A percentile compares a stretch with the other conserved stretches of the same genome.
Conservation (phyloP, 1,140 invertebrate genomes). For the Drosophila baimaii region DNA sequence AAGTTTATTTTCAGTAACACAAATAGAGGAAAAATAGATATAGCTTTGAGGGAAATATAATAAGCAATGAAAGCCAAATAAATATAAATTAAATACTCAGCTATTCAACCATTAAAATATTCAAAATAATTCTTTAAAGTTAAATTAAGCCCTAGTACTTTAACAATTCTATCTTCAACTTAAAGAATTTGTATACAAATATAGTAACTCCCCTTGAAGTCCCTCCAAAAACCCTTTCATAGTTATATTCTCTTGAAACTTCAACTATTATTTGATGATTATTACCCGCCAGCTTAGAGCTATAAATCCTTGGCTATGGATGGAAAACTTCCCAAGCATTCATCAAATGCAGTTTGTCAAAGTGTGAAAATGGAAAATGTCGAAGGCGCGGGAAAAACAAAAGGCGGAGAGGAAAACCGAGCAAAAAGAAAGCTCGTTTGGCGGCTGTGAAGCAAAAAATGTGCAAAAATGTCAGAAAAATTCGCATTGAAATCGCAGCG, state of each 20-base stretch:
- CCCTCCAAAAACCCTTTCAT: slow-evolving; percentile 3
- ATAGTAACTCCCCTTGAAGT: not conserved
- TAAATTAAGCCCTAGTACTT: not conserved
- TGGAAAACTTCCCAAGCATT: slow-evolving; percentile 58
- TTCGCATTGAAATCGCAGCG: slow-evolving; percentile 76
- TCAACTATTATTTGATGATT: slow-evolving; percentile 70
- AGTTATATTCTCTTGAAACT: not conserved
- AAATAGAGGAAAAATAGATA: not conserved
- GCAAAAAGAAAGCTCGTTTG: slow-evolving; percentile 26
- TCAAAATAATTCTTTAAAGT: not conserved
- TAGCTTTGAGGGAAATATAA: not conserved
- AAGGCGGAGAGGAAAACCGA: slow-evolving; percentile 23
- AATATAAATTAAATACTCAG: not conserved
- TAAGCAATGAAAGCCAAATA: not conserved
- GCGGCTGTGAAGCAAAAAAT: slow-evolving; percentile 44
- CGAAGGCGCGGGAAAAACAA: slow-evolving; percentile 61
- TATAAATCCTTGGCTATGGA: slow-evolving; percentile 39
- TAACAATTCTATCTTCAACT: not conserved
- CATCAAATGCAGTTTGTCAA: slow-evolving; percentile 77
- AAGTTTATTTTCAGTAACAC: too few species aligned
- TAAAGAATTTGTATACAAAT: not conserved
- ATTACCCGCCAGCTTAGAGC: slow-evolving; percentile 41
- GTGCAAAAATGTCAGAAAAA: slow-evolving; percentile 82
- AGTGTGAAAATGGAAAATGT: slow-evolving; percentile 45
- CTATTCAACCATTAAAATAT: too few species aligned